Evolutionary conservation across 2,888 invertebrate species (phyloP).

Genomic region (Phanerotoma sp.): DNA sequence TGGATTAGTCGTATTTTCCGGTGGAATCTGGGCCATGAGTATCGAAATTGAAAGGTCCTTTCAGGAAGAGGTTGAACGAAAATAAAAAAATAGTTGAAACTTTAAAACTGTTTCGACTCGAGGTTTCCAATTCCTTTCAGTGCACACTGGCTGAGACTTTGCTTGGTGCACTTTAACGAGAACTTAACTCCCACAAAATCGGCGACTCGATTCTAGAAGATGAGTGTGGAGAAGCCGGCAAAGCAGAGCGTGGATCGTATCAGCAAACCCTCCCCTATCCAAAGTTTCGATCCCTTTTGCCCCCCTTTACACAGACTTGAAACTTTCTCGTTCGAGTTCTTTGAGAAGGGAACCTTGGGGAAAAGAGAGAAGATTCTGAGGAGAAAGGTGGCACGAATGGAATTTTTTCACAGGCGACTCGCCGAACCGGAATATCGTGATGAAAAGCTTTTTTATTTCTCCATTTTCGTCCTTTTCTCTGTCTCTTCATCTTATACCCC

Average conservation of each 20-base stretch:
- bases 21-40: background rate
- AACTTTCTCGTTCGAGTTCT: conserved; percentile 17
- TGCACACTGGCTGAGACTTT: conserved; percentile 14
- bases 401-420: conserved; percentile 27
- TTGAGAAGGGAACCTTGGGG: background rate
- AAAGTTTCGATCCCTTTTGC: conserved; percentile 25
- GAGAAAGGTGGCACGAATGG: conserved; percentile 20
- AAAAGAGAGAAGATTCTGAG: conserved; percentile 10
- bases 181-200: conserved; percentile 29
- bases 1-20: conserved; percentile 12
- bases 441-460: conserved; percentile 27
- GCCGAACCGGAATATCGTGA: conserved; percentile 26
- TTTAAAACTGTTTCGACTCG: conserved; percentile 24
- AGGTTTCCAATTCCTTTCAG: conserved; percentile 21
- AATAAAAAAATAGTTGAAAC: conserved; percentile 13
- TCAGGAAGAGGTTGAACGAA: background rate
- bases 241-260: conserved; percentile 25
- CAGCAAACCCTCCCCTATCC: conserved; percentile 14
- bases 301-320: conserved; percentile 15
- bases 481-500: background rate
- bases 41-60: background rate
- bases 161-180: conserved; percentile 26
- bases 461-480: conserved; percentile 10
- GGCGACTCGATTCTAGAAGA: conserved; percentile 26
- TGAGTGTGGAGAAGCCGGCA: conserved; percentile 25